phyloP scores from a whole-genome alignment of 2,113 vertebrate species.

The Telmatochromis sp. region DNA sequence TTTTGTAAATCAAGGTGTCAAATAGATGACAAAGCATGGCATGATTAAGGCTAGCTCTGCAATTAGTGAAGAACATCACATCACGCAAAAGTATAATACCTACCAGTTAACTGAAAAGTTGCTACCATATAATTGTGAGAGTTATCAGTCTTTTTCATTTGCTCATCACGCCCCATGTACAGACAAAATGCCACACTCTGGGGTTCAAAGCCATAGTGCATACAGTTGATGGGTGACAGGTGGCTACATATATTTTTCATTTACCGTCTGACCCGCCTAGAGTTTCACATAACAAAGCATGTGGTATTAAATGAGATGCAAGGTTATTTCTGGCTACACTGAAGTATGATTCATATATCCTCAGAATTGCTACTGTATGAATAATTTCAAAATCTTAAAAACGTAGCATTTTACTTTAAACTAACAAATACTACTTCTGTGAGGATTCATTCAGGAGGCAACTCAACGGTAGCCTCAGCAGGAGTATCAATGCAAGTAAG shows the following conservation, averaged over 20 bases:
- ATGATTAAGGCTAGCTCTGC: not conserved
- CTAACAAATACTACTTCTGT: not conserved
- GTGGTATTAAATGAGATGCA: not conserved
- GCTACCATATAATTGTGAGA: not conserved
- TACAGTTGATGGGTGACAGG: not conserved
- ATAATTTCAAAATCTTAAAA: not conserved
- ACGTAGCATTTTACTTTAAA: not conserved
- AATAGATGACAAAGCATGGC: not conserved
- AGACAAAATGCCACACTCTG: not conserved
- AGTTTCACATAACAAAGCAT: not conserved
- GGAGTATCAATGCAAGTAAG: not conserved
- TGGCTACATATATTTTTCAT: not conserved
- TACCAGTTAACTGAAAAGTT: not conserved
- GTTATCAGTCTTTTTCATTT: not conserved
- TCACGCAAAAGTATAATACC: not conserved
- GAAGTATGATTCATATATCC: not conserved
- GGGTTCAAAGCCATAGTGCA: not conserved
- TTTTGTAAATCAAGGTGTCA: not conserved
- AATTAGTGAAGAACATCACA: not conserved
- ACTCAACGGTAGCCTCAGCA: not conserved
- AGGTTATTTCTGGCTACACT: not conserved
- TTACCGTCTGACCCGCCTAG: accelerated
- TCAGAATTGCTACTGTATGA: not conserved
- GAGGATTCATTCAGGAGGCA: not conserved
- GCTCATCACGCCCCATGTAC: not conserved